Base-by-base conservation (phyloP, 2,888 invertebrate genomes). In the Lasioglossum pauxillum region DNA sequence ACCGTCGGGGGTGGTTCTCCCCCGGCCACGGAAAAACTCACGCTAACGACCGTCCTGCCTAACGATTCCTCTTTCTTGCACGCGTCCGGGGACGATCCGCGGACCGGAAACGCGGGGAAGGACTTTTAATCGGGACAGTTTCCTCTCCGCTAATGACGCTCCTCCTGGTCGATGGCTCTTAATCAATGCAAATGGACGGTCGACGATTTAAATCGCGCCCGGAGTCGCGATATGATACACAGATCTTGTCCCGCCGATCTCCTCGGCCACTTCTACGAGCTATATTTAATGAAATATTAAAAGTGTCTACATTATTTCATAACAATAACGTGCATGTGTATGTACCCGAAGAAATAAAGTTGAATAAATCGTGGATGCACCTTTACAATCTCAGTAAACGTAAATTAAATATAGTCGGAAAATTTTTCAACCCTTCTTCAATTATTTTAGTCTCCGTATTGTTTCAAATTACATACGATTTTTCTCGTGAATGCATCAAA, bases 11-110 rank as follows among this genome's bases (percentile, higher is more conserved):
- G 71, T 74, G 78, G 60, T 1, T 44, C 41, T 46, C 27, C 5
- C 73, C 57, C 44, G 12, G 27, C 16, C 53, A 41, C 31, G 78
- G 82, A 91, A 90, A 89, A 90, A 90, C 86, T 82, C 84, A 75
- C 84, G 82, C 90, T 90, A 92, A 92, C 87, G 91, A 92, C 90
- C 89, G 80, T 64, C 73, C 84, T 78, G 89, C 86, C 90, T 91
- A 91, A 92, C 91, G 92, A 90, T 92, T 92, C 86, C 90, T 84
- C 81, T 90, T 91, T 89, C 86, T 90, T 90, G 84, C 77, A n/a
- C 81, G 71, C 76, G 78, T 60, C 82, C 49, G 80, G 74, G 80
- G 80, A 71, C 76, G 84, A 88, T 82, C 78, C 81, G 64, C 80
- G 67, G 41, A 71, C 57, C 84, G 78, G 60, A 81, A 84, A 76